phyloP scores from a whole-genome alignment of 2,797 vertebrate genomes.

The Eleutherodactylus coqui region DNA sequence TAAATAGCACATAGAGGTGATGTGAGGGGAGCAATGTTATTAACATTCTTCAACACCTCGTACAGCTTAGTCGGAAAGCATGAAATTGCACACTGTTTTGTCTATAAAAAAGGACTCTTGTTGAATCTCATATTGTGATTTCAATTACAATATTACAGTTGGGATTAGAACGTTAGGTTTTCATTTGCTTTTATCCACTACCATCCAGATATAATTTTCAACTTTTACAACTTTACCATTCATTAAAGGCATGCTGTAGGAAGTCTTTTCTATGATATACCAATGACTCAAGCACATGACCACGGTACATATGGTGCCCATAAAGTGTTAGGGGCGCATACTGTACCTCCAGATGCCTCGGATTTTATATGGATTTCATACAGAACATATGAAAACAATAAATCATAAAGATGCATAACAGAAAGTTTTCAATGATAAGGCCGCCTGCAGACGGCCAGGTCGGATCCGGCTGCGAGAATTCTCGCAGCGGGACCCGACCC shows the following conservation, averaged over 20 bases:
- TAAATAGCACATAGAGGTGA: neutral
- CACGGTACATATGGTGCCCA: too few relatives aligned
- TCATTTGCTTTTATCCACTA: neutral
- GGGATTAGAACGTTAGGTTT: constrained; percentile 11
- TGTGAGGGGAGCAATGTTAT: constrained; percentile 3
- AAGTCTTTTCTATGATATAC: neutral
- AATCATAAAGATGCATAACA: too few relatives aligned
- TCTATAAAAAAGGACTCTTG: neutral
- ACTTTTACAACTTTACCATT: neutral
- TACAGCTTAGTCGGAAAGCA: neutral
- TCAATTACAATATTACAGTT: neutral
- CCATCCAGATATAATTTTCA: neutral
- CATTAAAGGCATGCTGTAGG: neutral
- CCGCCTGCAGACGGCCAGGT: too few relatives aligned
- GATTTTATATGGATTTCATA: too few relatives aligned
- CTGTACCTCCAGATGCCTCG: too few relatives aligned
- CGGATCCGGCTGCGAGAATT: too few relatives aligned
- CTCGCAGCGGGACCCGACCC: too few relatives aligned
- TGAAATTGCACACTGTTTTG: constrained; percentile 4
- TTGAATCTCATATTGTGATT: constrained; percentile 14
- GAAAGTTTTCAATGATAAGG: too few relatives aligned
- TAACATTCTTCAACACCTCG: constrained; percentile 3
- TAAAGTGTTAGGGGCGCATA: too few relatives aligned
- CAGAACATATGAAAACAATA: too few relatives aligned
- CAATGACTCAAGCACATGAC: too few relatives aligned